Conservation (phyloP, 2,888 invertebrate genomes). For the Tetranychus truncatus region DNA sequence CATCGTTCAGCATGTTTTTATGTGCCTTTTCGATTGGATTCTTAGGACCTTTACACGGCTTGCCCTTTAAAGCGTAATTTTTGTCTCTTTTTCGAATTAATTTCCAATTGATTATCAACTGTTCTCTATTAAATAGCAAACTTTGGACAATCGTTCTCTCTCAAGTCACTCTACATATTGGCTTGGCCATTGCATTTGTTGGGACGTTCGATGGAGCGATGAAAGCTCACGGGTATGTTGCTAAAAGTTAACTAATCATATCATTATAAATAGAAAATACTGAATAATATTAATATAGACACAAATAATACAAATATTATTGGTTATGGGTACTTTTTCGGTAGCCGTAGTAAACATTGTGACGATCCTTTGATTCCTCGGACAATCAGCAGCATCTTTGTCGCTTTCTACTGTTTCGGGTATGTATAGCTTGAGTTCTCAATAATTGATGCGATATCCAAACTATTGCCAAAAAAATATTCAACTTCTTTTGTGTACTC, state of each 20-base stretch:
- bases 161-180: not conserved
- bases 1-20: not conserved
- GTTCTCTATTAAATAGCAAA: not conserved
- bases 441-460: not conserved
- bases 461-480: no score
- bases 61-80: slow-evolving; percentile 3
- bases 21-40: not conserved
- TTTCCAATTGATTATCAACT: not conserved
- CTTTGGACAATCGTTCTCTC: not conserved
- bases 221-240: not conserved
- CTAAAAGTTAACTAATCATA: not conserved
- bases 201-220: not conserved
- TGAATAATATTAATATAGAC: no score
- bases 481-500: no score
- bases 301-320: no score
- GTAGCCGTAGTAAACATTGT: not conserved
- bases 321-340: no score
- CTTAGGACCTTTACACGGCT: not conserved
- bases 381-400: not conserved
- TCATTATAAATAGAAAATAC: no score
- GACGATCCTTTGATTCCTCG: not conserved
- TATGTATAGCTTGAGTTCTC: not conserved
- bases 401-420: slow-evolving; percentile 2
- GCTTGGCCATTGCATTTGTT: not conserved
- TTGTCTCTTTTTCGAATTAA: not conserved